Conservation (phyloP, 2,888 invertebrate genomes). For the Ceriagrion tenellum region DNA sequence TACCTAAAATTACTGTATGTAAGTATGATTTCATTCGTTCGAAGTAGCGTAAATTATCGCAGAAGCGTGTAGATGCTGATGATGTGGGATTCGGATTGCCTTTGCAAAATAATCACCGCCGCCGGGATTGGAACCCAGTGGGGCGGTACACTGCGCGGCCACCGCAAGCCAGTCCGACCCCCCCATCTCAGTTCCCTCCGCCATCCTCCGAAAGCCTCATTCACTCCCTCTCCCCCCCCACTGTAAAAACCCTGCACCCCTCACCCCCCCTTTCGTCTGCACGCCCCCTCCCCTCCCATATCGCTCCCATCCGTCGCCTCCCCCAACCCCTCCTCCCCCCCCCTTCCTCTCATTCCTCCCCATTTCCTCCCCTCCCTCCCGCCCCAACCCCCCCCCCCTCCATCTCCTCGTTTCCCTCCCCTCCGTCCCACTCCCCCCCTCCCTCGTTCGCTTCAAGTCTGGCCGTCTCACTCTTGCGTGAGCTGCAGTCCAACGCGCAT, state of each 20-base stretch:
- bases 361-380: conserved; percentile 24
- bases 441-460: neutral
- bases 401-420: conserved; percentile 51
- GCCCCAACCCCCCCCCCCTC: conserved; percentile 23
- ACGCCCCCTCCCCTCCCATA: conserved; percentile 34
- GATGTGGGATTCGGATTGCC: too few species aligned
- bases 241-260: neutral
- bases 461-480: neutral
- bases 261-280: conserved; percentile 6
- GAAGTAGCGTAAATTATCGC: too few species aligned
- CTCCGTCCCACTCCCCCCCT: neutral
- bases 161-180: neutral
- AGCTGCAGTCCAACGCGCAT: conserved; percentile 10
- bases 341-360: neutral
- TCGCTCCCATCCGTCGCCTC: conserved; percentile 38
- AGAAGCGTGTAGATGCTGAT: too few species aligned
- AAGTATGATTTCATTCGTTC: too few species aligned
- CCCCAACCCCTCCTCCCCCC: neutral
- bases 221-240: neutral
- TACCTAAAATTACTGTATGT: too few species aligned
- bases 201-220: neutral
- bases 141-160: too few species aligned
- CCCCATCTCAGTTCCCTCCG: neutral
- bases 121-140: too few species aligned
- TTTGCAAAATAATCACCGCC: too few species aligned